Conservation (phyloP, 1,140 invertebrate genomes). For the Sminthurinus signatus region DNA sequence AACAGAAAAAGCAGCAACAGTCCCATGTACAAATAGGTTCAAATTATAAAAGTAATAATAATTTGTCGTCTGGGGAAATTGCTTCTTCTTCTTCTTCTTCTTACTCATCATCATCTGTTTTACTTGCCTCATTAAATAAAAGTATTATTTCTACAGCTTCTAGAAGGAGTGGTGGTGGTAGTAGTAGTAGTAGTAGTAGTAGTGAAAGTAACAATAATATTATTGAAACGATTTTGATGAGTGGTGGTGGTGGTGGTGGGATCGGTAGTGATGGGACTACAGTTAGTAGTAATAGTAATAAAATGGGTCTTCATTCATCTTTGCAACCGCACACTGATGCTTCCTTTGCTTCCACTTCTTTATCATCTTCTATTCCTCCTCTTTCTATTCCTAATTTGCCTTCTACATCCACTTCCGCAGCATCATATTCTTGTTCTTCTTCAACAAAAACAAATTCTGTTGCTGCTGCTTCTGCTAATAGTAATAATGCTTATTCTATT, state of each 20-base stretch:
- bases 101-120: conserved; percentile 7
- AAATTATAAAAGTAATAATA: neutral
- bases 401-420: neutral
- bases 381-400: neutral
- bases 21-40: neutral
- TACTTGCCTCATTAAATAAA: no score
- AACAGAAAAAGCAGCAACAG: neutral
- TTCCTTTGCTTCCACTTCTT: neutral
- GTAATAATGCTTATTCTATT: neutral
- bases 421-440: neutral
- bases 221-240: neutral
- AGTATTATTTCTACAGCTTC: neutral
- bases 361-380: neutral
- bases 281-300: neutral
- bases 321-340: no score
- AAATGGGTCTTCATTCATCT: neutral
- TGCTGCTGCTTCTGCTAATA: conserved; percentile 8
- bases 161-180: conserved; percentile 8
- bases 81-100: neutral
- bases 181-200: neutral
- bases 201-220: neutral
- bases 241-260: conserved; percentile 15
- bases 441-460: no score
- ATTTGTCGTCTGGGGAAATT: conserved; percentile 4
- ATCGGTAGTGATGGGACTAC: neutral